Evolutionary conservation across 2,888 invertebrate species (phyloP).

Genomic region (Andrena praecox): DNA sequence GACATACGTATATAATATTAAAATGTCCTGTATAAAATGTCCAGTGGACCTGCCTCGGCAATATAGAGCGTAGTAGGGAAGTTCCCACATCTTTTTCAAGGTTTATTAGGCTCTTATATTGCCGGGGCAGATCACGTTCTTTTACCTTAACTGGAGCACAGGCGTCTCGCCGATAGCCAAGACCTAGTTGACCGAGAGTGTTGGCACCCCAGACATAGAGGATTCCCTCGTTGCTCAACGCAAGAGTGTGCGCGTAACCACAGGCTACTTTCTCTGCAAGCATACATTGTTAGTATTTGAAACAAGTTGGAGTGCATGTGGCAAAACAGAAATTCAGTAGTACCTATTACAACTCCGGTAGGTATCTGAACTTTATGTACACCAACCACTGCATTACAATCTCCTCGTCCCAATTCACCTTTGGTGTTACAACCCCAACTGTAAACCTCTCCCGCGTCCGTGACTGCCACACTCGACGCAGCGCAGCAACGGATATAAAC

Average conservation of each 20-base stretch:
- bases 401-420: constrained; percentile 87
- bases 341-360: constrained; percentile 83
- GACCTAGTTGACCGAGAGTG: constrained; percentile 87
- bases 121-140: no score
- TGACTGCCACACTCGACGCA: constrained; percentile 86
- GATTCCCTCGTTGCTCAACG: constrained; percentile 87
- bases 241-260: constrained; percentile 87
- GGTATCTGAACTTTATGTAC: constrained; percentile 85
- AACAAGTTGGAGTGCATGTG: neutral
- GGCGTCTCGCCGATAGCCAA: constrained; percentile 86
- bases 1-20: no score
- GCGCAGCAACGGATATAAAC: constrained; percentile 87
- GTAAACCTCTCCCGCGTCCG: constrained; percentile 87
- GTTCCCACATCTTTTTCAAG: constrained; percentile 63
- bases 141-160: constrained; percentile 86
- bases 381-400: constrained; percentile 86
- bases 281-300: neutral
- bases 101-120: no score
- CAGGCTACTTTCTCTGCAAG: constrained; percentile 85
- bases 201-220: constrained; percentile 89
- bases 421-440: constrained; percentile 88
- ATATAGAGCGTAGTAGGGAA: no score
- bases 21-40: no score
- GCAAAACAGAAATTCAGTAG: constrained; percentile 41
- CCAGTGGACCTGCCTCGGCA: no score